Base-by-base conservation (phyloP, 2,797 vertebrate species). In the Coregonus ussuriensis region DNA sequence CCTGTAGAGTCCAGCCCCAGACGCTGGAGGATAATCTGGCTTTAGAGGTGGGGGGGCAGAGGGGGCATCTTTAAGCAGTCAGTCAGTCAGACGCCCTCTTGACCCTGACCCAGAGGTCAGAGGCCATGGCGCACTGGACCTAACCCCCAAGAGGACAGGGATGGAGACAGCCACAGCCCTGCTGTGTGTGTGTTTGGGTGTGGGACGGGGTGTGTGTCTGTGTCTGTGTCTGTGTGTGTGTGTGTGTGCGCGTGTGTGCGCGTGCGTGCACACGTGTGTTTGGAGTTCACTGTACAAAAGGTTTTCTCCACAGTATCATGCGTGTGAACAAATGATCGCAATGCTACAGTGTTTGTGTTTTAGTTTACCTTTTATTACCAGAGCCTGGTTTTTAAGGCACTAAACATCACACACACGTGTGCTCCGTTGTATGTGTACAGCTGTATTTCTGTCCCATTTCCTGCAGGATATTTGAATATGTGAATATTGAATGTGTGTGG, bases 401-500 rank as follows among this genome's bases (percentile, higher is more conserved):
- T 16, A 1, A 66, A 31, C 63, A 29, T 66, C 14, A 59, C 77
- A 69, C 67, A 62, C 35, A 62, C 4, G 1, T 33, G 14, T 53
- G 52, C 25, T 16, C 21, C 59, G 29, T 74, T 68, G 31, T 67
- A 72, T 84, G 75, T 73, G 6, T 54, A 69, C 82, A 52, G 52
- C 76, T 75, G 74, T 62, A 68, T 78, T 72, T 85, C 63, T 0
- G 15, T 84, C 75, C 56, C 72, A 81, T 71, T 56, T 90, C 75
- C 25, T 47, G 37, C 37, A 79, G 33, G 68, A 78, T 89, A 93
- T 93, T 86, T 90, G 82, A 92, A 90, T 91, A 82, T 77, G 80
- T 82, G 84, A 85, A 91, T 85, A 85, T 80, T 79, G 85, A 88
- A 77, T 79, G 79, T 76, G 84, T 89, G 84, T 18, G 66, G 29